Evolutionary conservation across 2,888 invertebrate genomes (phyloP).

Genomic region (Sarcophaga rosellei): DNA sequence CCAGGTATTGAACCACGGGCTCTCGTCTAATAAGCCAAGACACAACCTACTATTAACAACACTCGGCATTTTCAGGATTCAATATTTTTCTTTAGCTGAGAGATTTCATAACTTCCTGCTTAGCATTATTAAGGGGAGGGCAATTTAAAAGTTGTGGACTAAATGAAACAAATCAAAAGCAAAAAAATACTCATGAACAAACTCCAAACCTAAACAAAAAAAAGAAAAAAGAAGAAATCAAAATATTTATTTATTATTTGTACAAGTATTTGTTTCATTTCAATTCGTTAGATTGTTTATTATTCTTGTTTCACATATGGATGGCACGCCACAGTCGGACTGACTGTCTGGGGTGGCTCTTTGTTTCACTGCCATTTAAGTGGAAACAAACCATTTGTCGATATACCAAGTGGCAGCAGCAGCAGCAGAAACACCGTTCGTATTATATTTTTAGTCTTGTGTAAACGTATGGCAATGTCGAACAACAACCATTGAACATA

Average conservation of each 20-base stretch:
- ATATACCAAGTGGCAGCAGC: background rate
- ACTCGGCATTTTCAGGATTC: too few species aligned
- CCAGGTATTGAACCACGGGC: too few species aligned
- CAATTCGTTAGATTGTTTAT: constrained; percentile 33
- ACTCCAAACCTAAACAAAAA: background rate
- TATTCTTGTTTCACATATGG: constrained; percentile 17
- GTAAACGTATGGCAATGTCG: background rate
- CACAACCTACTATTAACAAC: too few species aligned
- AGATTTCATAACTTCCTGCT: too few species aligned
- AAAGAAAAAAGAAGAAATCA: background rate
- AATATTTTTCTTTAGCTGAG: too few species aligned
- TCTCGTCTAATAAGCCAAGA: too few species aligned
- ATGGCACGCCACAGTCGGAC: constrained; percentile 4
- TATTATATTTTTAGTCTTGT: background rate
- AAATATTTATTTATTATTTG: background rate
- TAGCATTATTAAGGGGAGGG: too few species aligned
- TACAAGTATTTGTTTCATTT: background rate
- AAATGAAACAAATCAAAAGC: too few species aligned
- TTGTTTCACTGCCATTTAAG: constrained; percentile 50
- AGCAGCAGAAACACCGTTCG: background rate
- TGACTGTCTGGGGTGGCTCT: constrained; percentile 62
- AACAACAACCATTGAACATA: background rate
- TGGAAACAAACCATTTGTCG: constrained; percentile 64
- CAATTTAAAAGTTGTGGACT: too few species aligned
- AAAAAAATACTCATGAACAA: background rate